phyloP scores from a whole-genome alignment of 2,888 invertebrate genomes.

The Atrina japonica region DNA sequence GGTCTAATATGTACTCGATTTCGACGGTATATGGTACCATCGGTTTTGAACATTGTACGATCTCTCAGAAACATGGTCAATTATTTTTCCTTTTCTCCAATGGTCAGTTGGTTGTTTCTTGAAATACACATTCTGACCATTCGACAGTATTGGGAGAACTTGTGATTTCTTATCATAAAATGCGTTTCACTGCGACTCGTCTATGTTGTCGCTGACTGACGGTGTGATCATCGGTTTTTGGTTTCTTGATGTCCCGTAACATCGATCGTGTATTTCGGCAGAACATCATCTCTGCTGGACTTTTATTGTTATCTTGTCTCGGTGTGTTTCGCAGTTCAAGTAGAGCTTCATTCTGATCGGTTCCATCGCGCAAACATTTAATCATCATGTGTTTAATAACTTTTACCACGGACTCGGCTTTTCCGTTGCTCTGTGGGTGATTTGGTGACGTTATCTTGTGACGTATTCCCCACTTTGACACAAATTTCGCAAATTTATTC shows the following conservation, averaged over 20 bases:
- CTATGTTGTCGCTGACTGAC: too few relatives aligned
- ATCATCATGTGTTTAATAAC: constrained; percentile 36
- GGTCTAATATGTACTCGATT: too few relatives aligned
- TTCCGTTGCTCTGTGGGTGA: constrained; percentile 40
- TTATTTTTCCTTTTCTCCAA: too few relatives aligned
- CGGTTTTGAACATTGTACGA: too few relatives aligned
- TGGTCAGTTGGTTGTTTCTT: too few relatives aligned
- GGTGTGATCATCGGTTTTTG: too few relatives aligned
- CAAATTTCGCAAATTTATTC: constrained; percentile 27
- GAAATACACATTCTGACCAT: too few relatives aligned
- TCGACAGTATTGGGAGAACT: too few relatives aligned
- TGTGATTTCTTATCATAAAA: too few relatives aligned
- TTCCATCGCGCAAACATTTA: constrained; percentile 17
- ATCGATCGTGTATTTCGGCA: constrained; percentile 32
- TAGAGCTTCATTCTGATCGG: constrained; percentile 25
- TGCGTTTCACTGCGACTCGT: too few relatives aligned
- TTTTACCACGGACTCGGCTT: constrained; percentile 44
- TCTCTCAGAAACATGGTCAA: too few relatives aligned
- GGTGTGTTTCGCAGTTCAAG: constrained; percentile 42
- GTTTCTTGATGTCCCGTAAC: not conserved
- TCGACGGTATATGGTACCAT: too few relatives aligned
- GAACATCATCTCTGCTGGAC: constrained; percentile 45
- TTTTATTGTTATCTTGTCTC: constrained; percentile 34
- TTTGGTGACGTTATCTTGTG: constrained; percentile 43
- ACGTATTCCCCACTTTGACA: constrained; percentile 39